Conservation (phyloP, 2,888 invertebrate species). For the Allacma fusca region DNA sequence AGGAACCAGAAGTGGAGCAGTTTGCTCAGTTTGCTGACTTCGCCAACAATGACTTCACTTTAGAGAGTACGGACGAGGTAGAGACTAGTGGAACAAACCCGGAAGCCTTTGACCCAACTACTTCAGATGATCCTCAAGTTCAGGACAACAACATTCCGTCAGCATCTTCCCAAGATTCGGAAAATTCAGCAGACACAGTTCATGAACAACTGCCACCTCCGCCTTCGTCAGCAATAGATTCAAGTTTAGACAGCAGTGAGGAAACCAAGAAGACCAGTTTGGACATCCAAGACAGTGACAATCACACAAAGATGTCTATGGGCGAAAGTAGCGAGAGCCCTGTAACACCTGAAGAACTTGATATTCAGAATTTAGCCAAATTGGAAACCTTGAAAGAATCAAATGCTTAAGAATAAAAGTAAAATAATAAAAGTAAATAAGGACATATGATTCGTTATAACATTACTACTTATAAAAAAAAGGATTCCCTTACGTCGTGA, state of each 20-base stretch:
- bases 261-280: constrained; percentile 53
- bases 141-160: constrained; percentile 33
- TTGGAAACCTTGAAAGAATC: constrained; percentile 90
- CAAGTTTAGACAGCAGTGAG: constrained; percentile 45
- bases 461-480: background rate
- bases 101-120: constrained; percentile 60
- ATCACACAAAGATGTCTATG: constrained; percentile 43
- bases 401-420: constrained; percentile 72
- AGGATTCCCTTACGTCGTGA: too few species aligned
- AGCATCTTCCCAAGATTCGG: constrained; percentile 34
- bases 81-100: constrained; percentile 71
- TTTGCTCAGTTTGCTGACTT: constrained; percentile 38
- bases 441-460: background rate
- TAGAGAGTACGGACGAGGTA: constrained; percentile 74
- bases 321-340: constrained; percentile 58
- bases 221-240: constrained; percentile 49
- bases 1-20: background rate
- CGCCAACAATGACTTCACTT: constrained; percentile 63
- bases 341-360: constrained; percentile 82
- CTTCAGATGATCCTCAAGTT: constrained; percentile 18
- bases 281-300: constrained; percentile 56
- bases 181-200: constrained; percentile 35
- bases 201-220: constrained; percentile 43
- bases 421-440: background rate
- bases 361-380: constrained; percentile 86